Percentiles rank a stretch among this genome's conserved stretches.
These are phyloP conservation scores for Tetragnatha montana DNA, from an alignment of 2,888 invertebrate species.

Conservation along the genomic window DNA sequence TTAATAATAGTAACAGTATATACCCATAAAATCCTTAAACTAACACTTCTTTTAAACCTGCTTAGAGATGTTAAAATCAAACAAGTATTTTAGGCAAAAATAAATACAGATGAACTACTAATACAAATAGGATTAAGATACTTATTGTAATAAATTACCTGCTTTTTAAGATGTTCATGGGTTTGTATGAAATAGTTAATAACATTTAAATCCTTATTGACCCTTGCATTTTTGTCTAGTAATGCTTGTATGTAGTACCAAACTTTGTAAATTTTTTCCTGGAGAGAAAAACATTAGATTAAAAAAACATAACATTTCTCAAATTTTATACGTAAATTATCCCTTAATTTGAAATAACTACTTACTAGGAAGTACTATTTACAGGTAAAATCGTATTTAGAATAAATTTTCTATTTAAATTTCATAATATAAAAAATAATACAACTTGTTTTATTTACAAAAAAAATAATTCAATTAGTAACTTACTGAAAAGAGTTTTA, in stretches of 20 bases:
- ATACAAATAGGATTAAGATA: neutral
- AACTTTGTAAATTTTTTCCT: conserved; percentile 42
- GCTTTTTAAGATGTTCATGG: conserved; percentile 26
- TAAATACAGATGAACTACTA: neutral
- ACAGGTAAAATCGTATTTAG: neutral
- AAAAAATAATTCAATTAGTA: too few relatives aligned
- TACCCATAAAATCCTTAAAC: too few relatives aligned
- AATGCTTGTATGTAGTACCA: conserved; percentile 8
- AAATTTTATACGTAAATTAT: too few relatives aligned
- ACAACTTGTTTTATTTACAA: too few relatives aligned
- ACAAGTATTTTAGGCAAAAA: neutral
- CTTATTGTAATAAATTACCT: conserved; percentile 1
- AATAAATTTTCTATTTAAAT: neutral
- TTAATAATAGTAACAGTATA: too few relatives aligned
- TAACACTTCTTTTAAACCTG: too few relatives aligned
- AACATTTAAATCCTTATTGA: neutral
- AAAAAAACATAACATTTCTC: neutral
- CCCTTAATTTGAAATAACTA: too few relatives aligned
- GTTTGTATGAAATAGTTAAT: neutral
- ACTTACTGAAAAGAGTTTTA: too few relatives aligned
- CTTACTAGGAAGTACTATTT: too few relatives aligned
- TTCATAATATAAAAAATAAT: neutral
- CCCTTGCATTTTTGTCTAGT: conserved; percentile 7
- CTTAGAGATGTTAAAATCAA: too few relatives aligned
- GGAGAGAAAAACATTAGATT: neutral